Conservation (phyloP, 2,888 invertebrate species). For the Ectemnius cavifrons region DNA sequence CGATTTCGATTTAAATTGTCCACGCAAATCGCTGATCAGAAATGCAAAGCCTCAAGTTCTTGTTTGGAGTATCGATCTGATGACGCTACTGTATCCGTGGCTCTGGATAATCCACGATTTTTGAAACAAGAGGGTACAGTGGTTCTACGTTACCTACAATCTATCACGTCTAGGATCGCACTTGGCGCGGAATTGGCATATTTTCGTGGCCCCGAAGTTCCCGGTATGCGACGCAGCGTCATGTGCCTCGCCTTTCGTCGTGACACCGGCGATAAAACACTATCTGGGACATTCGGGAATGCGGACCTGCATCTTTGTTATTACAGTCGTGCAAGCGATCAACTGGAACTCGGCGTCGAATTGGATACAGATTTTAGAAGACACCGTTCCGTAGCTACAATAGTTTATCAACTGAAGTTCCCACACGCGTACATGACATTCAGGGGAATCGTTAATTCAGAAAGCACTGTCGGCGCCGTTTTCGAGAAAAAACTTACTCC, state of each 20-base stretch:
- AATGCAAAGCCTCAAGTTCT: constrained; percentile 64
- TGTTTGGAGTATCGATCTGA: constrained; percentile 73
- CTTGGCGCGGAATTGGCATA: constrained; percentile 72
- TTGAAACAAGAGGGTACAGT: constrained; percentile 67
- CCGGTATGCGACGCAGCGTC: constrained; percentile 63
- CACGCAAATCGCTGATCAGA: constrained; percentile 64
- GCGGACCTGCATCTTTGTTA: constrained; percentile 81
- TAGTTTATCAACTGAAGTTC: constrained; percentile 83
- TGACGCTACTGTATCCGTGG: constrained; percentile 69
- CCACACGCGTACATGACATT: constrained; percentile 82
- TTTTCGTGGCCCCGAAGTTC: constrained; percentile 60
- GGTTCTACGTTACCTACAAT: constrained; percentile 71
- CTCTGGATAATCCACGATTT: constrained; percentile 66
- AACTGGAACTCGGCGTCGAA: constrained; percentile 84
- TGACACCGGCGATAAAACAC: constrained; percentile 81
- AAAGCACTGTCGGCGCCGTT: constrained; percentile 81
- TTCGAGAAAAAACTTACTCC: constrained; percentile 83
- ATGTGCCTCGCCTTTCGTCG: constrained; percentile 76
- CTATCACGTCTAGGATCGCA: constrained; percentile 73
- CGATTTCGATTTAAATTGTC: constrained; percentile 67
- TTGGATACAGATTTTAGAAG: constrained; percentile 82
- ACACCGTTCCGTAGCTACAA: constrained; percentile 81
- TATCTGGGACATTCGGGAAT: constrained; percentile 83
- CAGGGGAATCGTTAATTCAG: constrained; percentile 81
- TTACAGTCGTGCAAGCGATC: constrained; percentile 82